phyloP scores from a whole-genome alignment of 2,113 vertebrate genomes.

The Regulus satrapa region DNA sequence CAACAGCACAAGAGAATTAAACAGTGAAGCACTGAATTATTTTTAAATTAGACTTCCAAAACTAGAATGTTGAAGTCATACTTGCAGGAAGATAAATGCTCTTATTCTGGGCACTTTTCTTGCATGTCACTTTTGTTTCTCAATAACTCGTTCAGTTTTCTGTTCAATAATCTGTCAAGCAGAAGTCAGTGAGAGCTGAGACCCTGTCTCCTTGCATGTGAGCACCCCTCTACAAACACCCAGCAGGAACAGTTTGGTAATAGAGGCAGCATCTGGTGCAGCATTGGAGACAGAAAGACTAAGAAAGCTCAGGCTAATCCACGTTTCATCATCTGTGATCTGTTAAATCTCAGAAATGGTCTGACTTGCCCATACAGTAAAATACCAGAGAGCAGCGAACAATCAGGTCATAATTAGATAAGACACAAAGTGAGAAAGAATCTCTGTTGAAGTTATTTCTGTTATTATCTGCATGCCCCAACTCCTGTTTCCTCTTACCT shows the following conservation, averaged over 20 bases:
- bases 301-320: not conserved
- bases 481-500: not conserved
- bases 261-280: not conserved
- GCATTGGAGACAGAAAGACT: not conserved
- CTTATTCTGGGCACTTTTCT: not conserved
- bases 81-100: constrained; percentile 5
- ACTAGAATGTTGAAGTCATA: not conserved
- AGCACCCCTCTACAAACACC: not conserved
- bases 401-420: not conserved
- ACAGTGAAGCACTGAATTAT: constrained; percentile 17
- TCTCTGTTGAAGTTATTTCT: not conserved
- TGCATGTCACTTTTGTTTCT: not conserved
- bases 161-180: not conserved
- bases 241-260: not conserved
- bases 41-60: constrained; percentile 47
- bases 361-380: not conserved
- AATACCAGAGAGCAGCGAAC: not conserved
- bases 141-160: not conserved
- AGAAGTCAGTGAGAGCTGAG: not conserved
- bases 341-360: not conserved
- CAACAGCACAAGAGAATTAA: constrained; percentile 51
- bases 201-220: not conserved
- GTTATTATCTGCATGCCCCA: not conserved
- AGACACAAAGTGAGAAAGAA: not conserved
- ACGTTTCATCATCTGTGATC: not conserved